A percentile compares a stretch with the other conserved stretches of the same genome.
Conservation (phyloP, 2,888 invertebrate species). For the Papilio demoleus region DNA sequence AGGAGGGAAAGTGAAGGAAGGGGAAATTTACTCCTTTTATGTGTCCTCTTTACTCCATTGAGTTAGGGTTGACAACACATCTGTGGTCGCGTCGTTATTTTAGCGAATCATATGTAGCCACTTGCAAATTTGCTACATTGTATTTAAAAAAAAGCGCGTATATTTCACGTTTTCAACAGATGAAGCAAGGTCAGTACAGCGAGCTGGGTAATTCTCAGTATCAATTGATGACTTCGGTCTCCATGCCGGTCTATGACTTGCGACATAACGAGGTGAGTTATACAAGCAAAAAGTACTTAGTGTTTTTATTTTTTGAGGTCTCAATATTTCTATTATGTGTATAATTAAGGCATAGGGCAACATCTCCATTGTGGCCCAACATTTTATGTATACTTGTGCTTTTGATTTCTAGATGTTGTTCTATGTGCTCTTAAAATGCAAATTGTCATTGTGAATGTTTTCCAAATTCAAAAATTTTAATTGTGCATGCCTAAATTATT, state of each 20-base stretch:
- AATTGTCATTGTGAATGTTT: constrained; percentile 37
- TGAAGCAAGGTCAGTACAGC: constrained; percentile 85
- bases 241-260: constrained; percentile 96
- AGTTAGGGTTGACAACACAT: too few relatives aligned
- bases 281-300: constrained; percentile 37
- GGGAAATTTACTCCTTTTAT: too few relatives aligned
- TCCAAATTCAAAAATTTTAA: constrained; percentile 62
- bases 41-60: too few relatives aligned
- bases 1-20: too few relatives aligned
- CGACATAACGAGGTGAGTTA: constrained; percentile 91
- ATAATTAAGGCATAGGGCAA: constrained; percentile 26
- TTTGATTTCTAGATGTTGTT: constrained; percentile 44
- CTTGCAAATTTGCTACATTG: too few relatives aligned
- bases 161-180: constrained; percentile 66
- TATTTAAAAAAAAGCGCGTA: too few relatives aligned
- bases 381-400: neutral
- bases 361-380: constrained; percentile 19
- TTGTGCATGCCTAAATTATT: constrained; percentile 67
- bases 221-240: constrained; percentile 95
- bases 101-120: too few relatives aligned
- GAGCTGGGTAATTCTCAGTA: constrained; percentile 86
- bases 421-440: constrained; percentile 47
- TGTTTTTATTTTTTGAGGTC: constrained; percentile 40
- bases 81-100: too few relatives aligned
- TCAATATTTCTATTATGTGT: constrained; percentile 17